A percentile compares a stretch with the other conserved stretches of the same genome.
phyloP scores from a whole-genome alignment of 2,888 invertebrate genomes.

The Phlogophora meticulosa region DNA sequence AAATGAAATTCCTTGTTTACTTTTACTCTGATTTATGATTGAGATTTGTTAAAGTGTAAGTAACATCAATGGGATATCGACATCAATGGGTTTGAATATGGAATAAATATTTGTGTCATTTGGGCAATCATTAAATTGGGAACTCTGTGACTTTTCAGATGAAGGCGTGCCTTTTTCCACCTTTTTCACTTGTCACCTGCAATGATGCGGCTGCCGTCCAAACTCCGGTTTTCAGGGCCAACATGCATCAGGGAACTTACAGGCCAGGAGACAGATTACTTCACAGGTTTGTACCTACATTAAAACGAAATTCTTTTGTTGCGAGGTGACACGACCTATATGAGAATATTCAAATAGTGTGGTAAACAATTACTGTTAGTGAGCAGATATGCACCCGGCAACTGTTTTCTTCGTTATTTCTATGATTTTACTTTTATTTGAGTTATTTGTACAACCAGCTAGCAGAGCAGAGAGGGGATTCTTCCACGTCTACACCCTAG shows the following conservation, averaged over 20 bases:
- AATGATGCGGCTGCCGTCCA: slow-evolving; percentile 29
- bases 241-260: slow-evolving; percentile 23
- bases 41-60: no score
- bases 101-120: not conserved
- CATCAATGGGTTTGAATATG: not conserved
- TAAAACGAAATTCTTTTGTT: not conserved
- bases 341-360: no score
- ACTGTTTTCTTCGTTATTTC: no score
- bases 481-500: no score
- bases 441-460: no score
- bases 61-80: not conserved
- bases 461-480: no score
- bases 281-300: slow-evolving; percentile 41
- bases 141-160: slow-evolving; percentile 27
- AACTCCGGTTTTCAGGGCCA: slow-evolving; percentile 20
- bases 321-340: no score
- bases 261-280: slow-evolving; percentile 35
- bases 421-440: no score
- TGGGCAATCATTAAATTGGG: not conserved
- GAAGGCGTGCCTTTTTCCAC: slow-evolving; percentile 32
- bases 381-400: no score
- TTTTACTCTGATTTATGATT: no score
- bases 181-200: slow-evolving; percentile 19
- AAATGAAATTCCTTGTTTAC: accelerated
- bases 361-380: no score